phyloP scores from a whole-genome alignment of 2,888 invertebrate genomes.

The Drosophila rubida region DNA sequence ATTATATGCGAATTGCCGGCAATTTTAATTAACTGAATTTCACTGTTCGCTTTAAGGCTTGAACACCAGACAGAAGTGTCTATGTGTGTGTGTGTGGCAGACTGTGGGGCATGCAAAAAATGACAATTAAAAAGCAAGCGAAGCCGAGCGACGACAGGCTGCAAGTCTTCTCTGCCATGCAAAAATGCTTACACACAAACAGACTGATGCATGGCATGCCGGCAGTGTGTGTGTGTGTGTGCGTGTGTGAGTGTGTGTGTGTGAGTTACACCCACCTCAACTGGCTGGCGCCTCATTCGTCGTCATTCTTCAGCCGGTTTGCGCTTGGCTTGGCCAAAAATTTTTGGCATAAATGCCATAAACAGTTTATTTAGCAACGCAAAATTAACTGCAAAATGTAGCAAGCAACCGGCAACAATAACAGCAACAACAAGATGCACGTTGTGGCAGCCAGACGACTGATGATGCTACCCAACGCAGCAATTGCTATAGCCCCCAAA shows the following conservation, averaged over 20 bases:
- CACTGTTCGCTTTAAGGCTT: background rate
- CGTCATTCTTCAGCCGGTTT: constrained; percentile 54
- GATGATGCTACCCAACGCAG: constrained; percentile 69
- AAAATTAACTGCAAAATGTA: constrained; percentile 82
- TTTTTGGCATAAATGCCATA: constrained; percentile 82
- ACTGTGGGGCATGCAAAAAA: constrained; percentile 61
- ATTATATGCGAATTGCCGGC: constrained; percentile 8
- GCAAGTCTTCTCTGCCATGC: constrained; percentile 51
- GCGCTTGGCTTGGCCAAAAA: constrained; percentile 61
- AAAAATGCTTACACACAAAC: constrained; percentile 54
- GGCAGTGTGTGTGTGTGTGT: background rate
- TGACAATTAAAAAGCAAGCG: constrained; percentile 64
- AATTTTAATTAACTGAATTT: constrained; percentile 45
- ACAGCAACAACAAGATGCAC: constrained; percentile 40
- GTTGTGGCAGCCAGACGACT: constrained; percentile 55
- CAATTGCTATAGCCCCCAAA: constrained; percentile 41
- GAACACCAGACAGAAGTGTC: background rate
- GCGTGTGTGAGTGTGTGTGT: background rate
- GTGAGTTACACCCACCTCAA: constrained; percentile 22
- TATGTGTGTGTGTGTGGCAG: background rate
- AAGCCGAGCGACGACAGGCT: constrained; percentile 28
- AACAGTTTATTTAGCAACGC: constrained; percentile 83
- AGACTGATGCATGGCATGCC: constrained; percentile 20
- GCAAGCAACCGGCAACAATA: constrained; percentile 36
- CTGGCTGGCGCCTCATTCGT: constrained; percentile 48